Percentiles rank a stretch among this genome's conserved stretches.
These are phyloP conservation scores for Leptoclinus maculatus DNA, from an alignment of 2,797 vertebrate species.

Conservation along the genomic window DNA sequence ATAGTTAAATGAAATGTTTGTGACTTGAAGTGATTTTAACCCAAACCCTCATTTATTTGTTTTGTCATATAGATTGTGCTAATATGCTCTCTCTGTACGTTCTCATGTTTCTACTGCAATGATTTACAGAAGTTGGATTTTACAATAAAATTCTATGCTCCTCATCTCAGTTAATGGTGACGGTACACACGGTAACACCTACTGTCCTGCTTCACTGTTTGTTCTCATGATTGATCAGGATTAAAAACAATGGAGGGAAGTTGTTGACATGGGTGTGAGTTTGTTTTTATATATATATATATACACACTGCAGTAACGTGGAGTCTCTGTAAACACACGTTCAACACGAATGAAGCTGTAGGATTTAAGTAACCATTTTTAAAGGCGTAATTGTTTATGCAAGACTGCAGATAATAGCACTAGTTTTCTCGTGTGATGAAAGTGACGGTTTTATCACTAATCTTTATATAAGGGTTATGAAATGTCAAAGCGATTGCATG, in stretches of 20 bases:
- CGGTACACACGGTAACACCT: slow-evolving; percentile 19
- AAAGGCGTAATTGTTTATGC: slow-evolving; percentile 55
- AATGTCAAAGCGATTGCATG: background rate
- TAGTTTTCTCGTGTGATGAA: slow-evolving; percentile 77
- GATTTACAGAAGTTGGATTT: slow-evolving; percentile 46
- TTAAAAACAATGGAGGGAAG: slow-evolving; percentile 52
- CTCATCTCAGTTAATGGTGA: slow-evolving; percentile 41
- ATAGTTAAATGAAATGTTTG: slow-evolving; percentile 64
- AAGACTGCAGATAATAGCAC: slow-evolving; percentile 38
- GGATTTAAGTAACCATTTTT: background rate
- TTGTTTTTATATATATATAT: background rate
- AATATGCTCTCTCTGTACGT: slow-evolving; percentile 44
- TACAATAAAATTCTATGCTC: slow-evolving; percentile 53
- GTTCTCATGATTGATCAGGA: slow-evolving; percentile 54
- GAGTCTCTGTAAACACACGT: background rate
- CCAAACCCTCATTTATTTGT: slow-evolving; percentile 24
- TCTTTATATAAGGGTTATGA: slow-evolving; percentile 72
- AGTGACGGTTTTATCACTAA: slow-evolving; percentile 23
- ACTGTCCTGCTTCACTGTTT: slow-evolving; percentile 45
- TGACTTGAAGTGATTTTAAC: slow-evolving; percentile 68
- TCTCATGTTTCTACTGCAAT: slow-evolving; percentile 60
- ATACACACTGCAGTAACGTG: background rate
- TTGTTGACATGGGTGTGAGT: background rate
- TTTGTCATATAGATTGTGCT: slow-evolving; percentile 52
- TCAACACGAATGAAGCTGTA: background rate